Conservation (phyloP, 2,797 vertebrate genomes). For the Rhynchonycteris naso region DNA sequence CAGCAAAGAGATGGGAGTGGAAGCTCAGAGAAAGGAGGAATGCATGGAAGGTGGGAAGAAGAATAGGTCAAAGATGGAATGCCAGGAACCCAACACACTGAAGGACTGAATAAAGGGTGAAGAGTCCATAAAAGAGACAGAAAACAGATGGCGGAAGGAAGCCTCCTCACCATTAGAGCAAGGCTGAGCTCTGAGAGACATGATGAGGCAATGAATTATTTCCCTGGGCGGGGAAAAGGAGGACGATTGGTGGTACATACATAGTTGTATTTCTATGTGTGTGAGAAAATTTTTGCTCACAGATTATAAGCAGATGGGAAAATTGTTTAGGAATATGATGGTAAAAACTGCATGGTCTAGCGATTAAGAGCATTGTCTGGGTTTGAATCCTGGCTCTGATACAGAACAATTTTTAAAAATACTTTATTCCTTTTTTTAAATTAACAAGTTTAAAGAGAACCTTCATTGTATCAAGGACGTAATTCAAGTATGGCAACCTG, state of each 20-base stretch:
- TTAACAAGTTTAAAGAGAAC: conserved; percentile 6
- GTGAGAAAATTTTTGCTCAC: not conserved
- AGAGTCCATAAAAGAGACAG: not conserved
- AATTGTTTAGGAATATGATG: not conserved
- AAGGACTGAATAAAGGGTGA: not conserved
- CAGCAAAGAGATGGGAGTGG: not conserved
- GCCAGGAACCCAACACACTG: not conserved
- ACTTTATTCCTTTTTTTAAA: not conserved
- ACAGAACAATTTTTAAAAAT: not conserved
- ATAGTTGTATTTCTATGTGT: not conserved
- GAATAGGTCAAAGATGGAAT: not conserved
- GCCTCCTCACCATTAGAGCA: not conserved
- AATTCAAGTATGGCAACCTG: not conserved
- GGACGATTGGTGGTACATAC: not conserved
- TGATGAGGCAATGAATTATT: not conserved
- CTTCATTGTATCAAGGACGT: not conserved
- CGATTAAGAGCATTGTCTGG: not conserved
- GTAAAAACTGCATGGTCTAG: not conserved
- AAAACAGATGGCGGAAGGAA: not conserved
- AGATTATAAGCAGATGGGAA: conserved; percentile 8
- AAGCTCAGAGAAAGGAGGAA: not conserved
- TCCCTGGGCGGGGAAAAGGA: not conserved
- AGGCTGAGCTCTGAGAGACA: not conserved
- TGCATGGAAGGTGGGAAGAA: not conserved
- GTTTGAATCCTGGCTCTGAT: not conserved